Base-by-base conservation (phyloP, 2,113 vertebrate genomes). In the Lagopus leucura region DNA sequence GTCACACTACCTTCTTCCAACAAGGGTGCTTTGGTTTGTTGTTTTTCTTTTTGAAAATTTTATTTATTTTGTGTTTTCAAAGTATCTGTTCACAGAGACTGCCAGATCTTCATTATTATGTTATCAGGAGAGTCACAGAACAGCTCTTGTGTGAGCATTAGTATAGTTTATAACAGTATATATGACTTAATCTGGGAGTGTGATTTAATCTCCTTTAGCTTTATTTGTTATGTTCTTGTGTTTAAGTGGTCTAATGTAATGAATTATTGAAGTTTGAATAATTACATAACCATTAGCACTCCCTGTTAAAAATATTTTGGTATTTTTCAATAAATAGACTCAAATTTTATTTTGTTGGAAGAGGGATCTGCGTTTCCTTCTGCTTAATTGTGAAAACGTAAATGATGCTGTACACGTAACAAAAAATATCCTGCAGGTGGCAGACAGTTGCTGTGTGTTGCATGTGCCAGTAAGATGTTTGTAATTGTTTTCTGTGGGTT, bases 351-450 rank as follows among this genome's bases (percentile, higher is more conserved):
- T 72, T 42, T 79, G 30, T 43, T 38, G 50, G 24, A 52, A 34
- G n/a, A 54, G 21, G 15, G 42, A 21, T n/a, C 57, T 58, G 3
- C 0, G 0, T 82, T 72, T 89, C 43, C 54, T 77, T 78, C 11
- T 54, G 25, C 13, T 50, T 55, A 61, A 11, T 48, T 43, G 34
- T 81, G 58, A 36, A 28, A 72, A 42, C 6, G 28, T 67, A 34
- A 76, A 27, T 22, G 42, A 15, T 52, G 27, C n/a, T 80, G 64
- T 40, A 38, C 22, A 30, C 7, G 10, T 0, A 63, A 57, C 55
- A 55, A 71, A 79, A 70, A 76, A 15, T 27, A 79, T 11, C 91
- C 92, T 92, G 89, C 85, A 95, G 94, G 87, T 92, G 91, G 91
- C 96, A 92, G 87, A 16, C 71, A 57, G 50, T 42, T 66, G 30